Base-by-base conservation (phyloP, 1,140 invertebrate genomes). In the Heliconius himera region DNA sequence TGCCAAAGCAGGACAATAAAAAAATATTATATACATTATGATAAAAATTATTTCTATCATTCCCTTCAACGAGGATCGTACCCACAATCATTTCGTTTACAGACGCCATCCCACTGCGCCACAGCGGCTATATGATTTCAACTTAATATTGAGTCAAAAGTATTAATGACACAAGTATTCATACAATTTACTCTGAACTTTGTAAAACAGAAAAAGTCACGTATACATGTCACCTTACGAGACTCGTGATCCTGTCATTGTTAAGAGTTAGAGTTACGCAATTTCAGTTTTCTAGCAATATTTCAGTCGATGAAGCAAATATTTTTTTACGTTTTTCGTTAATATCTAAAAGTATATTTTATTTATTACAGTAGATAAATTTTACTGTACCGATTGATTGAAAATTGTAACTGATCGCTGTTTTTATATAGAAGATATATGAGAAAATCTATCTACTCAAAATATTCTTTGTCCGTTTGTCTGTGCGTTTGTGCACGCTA, bases 191-290 rank as follows among this genome's bases (percentile, higher is more conserved):
- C 60, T 66, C 60, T 29, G 60, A 66, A 66, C 26, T 29, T 66
- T 66, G 60, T n/a, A 66, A 66, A 66, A 66, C 26, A 66, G 60
- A 66, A 66, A 66, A 66, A 66, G 60, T 51, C 41, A 46, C 49
- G 73, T 74, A 29, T 22, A 74, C 51, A 54, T 51, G 26, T 54
- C 73, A 16, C 73, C n/a, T 29, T 74, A 74, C n/a, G 6, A 54
- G 49, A 54, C 18, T 33, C 22, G 22, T 29, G 26, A 1, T 16
- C 60, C 26, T 29, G 22, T 66, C 60, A 66, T 66, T 66, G 60
- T 66, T 66, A 66, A 26, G 22, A 66, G 26, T 66, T 73, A 46
- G 33, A 49, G 33, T 22, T 33, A 77, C 70, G 38, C 22, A 54
- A 71, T 74, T 56, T 74, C 22, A 66, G 11, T 66, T 29, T 66